Evolutionary conservation across 2,888 invertebrate species (phyloP).

Genomic region (Lasioglossum vierecki): DNA sequence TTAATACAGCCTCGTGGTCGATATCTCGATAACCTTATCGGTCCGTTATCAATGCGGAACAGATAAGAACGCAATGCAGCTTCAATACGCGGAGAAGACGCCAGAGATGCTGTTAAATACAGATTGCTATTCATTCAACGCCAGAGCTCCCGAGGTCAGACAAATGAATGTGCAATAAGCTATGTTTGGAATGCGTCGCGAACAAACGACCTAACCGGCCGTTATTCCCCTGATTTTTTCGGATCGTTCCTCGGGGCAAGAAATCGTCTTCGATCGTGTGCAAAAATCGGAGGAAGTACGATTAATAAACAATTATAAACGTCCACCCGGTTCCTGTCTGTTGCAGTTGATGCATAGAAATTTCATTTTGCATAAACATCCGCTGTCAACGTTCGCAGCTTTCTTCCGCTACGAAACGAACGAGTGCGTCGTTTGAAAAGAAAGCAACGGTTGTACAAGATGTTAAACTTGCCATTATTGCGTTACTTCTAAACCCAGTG

Average conservation of each 20-base stretch:
- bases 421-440: conserved; percentile 15
- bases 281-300: not conserved
- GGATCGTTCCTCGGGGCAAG: not conserved
- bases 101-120: conserved; percentile 33
- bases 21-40: not conserved
- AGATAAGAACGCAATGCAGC: not conserved
- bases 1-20: not conserved
- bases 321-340: not conserved
- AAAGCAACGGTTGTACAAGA: conserved; percentile 26
- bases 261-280: not conserved
- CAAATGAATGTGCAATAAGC: conserved; percentile 47
- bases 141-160: conserved; percentile 41
- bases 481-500: conserved; percentile 43
- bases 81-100: conserved; percentile 3
- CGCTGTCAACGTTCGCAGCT: not conserved
- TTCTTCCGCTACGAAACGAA: conserved; percentile 15
- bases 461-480: conserved; percentile 43
- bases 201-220: conserved; percentile 2
- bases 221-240: not conserved
- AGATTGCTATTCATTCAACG: conserved; percentile 54
- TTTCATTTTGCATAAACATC: not conserved
- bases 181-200: conserved; percentile 30
- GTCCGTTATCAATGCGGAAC: not conserved
- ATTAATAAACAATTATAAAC: not conserved
- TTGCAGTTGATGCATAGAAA: not conserved